Evolutionary conservation across 2,888 invertebrate genomes (phyloP).

Genomic region (Leistus spinibarbis): DNA sequence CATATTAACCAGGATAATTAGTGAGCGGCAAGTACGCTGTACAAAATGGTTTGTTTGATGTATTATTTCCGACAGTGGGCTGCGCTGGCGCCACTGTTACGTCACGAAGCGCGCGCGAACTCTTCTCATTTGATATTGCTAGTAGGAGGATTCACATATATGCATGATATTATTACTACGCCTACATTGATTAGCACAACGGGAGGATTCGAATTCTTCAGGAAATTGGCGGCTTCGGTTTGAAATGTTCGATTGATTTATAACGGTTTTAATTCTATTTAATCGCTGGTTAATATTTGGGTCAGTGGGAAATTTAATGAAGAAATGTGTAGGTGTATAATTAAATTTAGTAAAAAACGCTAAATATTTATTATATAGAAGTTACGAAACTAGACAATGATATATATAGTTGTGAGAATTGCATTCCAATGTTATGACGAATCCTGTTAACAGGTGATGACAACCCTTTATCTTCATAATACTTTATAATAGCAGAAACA

Average conservation of each 20-base stretch:
- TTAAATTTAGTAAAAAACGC: background rate
- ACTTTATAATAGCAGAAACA: too few relatives aligned
- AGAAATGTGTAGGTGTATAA: background rate
- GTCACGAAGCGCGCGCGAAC: background rate
- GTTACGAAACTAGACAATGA: too few relatives aligned
- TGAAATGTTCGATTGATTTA: background rate
- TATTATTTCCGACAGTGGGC: slow-evolving; percentile 37
- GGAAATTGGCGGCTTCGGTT: background rate
- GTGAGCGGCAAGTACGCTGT: slow-evolving; percentile 23
- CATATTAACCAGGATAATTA: slow-evolving; percentile 33
- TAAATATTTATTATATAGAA: too few relatives aligned
- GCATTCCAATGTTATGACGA: too few relatives aligned
- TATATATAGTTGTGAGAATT: too few relatives aligned
- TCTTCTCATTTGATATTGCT: too few relatives aligned
- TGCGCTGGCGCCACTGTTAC: slow-evolving; percentile 15
- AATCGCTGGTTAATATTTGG: background rate
- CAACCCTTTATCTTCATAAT: too few relatives aligned
- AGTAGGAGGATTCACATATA: background rate
- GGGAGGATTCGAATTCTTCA: background rate
- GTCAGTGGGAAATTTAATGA: background rate
- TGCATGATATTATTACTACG: background rate
- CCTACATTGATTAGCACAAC: background rate
- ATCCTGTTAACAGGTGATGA: too few relatives aligned
- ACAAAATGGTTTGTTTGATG: slow-evolving; percentile 34
- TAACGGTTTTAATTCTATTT: background rate